phyloP scores from a whole-genome alignment of 2,113 vertebrate genomes.

The Phrynosoma platyrhinos region DNA sequence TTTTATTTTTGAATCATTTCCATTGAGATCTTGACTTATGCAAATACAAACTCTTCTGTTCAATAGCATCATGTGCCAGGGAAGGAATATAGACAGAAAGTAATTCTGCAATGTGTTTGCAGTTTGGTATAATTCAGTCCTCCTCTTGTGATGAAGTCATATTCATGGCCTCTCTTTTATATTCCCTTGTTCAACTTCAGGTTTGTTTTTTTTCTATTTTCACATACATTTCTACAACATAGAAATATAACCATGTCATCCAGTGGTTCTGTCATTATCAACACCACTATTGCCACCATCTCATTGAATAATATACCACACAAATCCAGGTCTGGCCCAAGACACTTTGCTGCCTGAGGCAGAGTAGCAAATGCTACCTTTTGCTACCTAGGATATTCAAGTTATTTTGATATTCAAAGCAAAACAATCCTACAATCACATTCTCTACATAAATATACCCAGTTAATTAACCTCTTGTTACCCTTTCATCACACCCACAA shows the following conservation, averaged over 20 bases:
- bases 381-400: background rate
- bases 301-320: background rate
- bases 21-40: background rate
- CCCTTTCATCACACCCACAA: background rate
- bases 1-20: background rate
- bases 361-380: background rate
- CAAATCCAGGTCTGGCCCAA: no score
- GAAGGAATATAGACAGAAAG: background rate
- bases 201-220: background rate
- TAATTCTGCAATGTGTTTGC: background rate
- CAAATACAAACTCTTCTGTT: background rate
- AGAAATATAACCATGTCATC: constrained; percentile 5
- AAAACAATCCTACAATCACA: no score
- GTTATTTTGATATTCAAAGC: no score
- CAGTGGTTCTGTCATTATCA: background rate
- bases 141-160: background rate
- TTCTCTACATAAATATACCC: no score
- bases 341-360: background rate
- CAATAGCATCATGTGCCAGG: background rate
- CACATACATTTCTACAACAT: background rate
- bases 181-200: background rate
- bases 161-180: background rate
- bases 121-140: background rate
- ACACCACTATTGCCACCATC: no score
- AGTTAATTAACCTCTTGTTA: no score